phyloP scores from a whole-genome alignment of 1,140 invertebrate genomes.

The Drosophila bocki region DNA sequence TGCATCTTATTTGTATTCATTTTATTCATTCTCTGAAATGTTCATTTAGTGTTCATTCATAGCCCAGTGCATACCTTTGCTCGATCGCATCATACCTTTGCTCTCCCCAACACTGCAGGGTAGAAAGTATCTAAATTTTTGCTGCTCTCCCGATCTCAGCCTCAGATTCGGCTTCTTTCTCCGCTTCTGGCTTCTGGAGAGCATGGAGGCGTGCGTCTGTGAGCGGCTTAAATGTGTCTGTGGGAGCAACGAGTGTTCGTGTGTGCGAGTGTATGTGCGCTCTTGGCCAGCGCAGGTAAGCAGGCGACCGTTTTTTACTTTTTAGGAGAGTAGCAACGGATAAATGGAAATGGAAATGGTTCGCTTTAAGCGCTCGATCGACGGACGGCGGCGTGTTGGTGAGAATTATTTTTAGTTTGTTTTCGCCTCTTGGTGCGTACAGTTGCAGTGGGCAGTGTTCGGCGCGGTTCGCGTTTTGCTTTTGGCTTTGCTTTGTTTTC shows the following conservation, averaged over 20 bases:
- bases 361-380: slow-evolving; percentile 64
- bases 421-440: slow-evolving; percentile 75
- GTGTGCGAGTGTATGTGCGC: background rate
- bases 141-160: slow-evolving; percentile 2
- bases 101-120: background rate
- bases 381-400: slow-evolving; percentile 31
- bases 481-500: slow-evolving; percentile 28
- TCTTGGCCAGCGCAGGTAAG: slow-evolving; percentile 19
- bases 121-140: slow-evolving; percentile 12
- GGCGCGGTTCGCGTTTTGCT: slow-evolving; percentile 5
- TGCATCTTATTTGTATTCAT: background rate
- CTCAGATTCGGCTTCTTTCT: slow-evolving; percentile 3
- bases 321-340: slow-evolving; percentile 21
- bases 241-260: background rate
- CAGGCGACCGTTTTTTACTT: slow-evolving; percentile 9
- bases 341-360: slow-evolving; percentile 40
- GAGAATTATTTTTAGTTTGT: slow-evolving; percentile 82
- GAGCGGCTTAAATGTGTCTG: slow-evolving; percentile 15
- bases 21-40: background rate
- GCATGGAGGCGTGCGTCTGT: slow-evolving; percentile 9
- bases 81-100: background rate
- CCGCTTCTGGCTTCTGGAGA: slow-evolving; percentile 18
- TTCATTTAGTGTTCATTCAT: background rate
- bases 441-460: slow-evolving; percentile 43
- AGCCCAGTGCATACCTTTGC: background rate